Evolutionary conservation across 2,113 vertebrate species (phyloP).

Genomic region (Myxocyprinus asiaticus): DNA sequence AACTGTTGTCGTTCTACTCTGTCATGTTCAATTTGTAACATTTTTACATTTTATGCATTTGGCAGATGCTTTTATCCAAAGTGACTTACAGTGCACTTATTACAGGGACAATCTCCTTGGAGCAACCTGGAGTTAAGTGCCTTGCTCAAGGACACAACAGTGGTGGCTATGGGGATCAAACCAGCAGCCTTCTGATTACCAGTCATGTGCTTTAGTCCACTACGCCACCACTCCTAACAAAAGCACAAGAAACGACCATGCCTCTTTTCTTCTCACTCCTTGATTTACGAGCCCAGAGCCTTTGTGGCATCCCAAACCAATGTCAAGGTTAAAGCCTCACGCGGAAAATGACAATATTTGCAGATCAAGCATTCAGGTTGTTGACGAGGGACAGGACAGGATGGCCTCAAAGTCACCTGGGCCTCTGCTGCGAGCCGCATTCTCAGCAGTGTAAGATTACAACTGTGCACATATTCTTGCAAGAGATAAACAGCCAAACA

Average conservation of each 20-base stretch:
- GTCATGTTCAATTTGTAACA: constrained; percentile 4
- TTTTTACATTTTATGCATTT: too few relatives aligned
- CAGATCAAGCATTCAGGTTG: constrained; percentile 68
- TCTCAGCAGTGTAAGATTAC: too few relatives aligned
- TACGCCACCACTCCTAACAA: too few relatives aligned
- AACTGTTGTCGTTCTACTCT: not conserved
- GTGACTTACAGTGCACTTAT: too few relatives aligned
- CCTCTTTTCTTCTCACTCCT: constrained; percentile 13
- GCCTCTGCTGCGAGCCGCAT: not conserved
- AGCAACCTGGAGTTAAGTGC: too few relatives aligned
- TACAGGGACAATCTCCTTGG: too few relatives aligned
- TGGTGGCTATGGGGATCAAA: too few relatives aligned
- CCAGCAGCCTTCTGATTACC: too few relatives aligned
- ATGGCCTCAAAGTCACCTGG: constrained; percentile 32
- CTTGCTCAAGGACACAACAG: too few relatives aligned
- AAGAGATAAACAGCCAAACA: not conserved
- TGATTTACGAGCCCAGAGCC: constrained; percentile 21
- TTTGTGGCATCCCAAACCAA: constrained; percentile 28
- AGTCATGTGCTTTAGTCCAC: too few relatives aligned
- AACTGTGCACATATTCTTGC: too few relatives aligned
- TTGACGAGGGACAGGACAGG: constrained; percentile 51
- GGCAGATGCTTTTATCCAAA: too few relatives aligned
- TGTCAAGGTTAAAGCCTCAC: constrained; percentile 58
- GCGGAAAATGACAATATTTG: constrained; percentile 67
- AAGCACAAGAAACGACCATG: constrained; percentile 1